Evolutionary conservation across 2,797 vertebrate species (phyloP).

Genomic region (Chiloscyllium punctatum): DNA sequence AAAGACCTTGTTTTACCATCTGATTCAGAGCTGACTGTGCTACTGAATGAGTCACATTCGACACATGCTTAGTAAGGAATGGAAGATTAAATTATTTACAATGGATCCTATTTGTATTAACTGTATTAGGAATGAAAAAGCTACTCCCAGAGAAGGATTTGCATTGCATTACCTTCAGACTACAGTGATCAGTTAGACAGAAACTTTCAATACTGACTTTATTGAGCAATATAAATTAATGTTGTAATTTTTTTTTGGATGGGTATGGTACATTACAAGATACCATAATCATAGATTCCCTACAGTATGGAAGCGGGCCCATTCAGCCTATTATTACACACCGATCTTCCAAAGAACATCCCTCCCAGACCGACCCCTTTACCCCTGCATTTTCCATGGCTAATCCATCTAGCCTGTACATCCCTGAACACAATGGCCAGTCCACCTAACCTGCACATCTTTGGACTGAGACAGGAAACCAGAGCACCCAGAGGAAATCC

Average conservation of each 20-base stretch:
- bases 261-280: not conserved
- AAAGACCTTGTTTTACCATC: not conserved
- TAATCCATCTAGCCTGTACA: too few relatives aligned
- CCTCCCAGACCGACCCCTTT: too few relatives aligned
- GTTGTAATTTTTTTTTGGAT: not conserved
- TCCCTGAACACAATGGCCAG: too few relatives aligned
- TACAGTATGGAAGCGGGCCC: too few relatives aligned
- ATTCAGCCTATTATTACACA: too few relatives aligned
- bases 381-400: too few relatives aligned
- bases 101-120: not conserved
- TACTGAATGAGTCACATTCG: not conserved
- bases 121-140: not conserved
- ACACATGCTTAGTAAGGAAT: not conserved
- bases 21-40: not conserved
- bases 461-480: too few relatives aligned
- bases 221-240: not conserved
- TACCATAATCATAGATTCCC: not conserved
- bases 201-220: not conserved
- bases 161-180: not conserved
- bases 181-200: not conserved
- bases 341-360: too few relatives aligned
- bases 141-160: not conserved
- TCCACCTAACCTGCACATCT: too few relatives aligned
- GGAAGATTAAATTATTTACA: not conserved
- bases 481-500: too few relatives aligned